phyloP scores from a whole-genome alignment of 2,888 invertebrate species.

The Rhaphigaster nebulosa region DNA sequence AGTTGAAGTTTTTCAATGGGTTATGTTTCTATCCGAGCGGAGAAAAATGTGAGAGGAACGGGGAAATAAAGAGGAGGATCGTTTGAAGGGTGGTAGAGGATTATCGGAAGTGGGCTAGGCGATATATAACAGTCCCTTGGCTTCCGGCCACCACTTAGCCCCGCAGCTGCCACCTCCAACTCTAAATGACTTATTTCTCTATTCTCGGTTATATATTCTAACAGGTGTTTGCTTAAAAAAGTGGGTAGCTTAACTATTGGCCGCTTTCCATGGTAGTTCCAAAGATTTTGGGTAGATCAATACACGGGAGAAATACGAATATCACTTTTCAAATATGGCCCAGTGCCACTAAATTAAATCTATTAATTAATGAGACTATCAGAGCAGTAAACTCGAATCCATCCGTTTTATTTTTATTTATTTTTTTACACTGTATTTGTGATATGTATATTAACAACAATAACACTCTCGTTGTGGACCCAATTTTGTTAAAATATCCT shows the following conservation, averaged over 20 bases:
- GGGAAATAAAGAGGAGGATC: neutral
- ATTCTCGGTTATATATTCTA: neutral
- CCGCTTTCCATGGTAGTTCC: neutral
- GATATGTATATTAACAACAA: too few species aligned
- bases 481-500: too few species aligned
- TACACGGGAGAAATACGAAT: neutral
- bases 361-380: too few species aligned
- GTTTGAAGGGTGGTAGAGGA: neutral
- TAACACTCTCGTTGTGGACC: too few species aligned
- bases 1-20: neutral
- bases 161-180: neutral
- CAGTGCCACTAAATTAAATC: too few species aligned
- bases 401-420: too few species aligned
- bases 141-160: neutral
- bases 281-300: neutral
- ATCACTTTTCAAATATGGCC: too few species aligned
- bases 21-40: neutral
- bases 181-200: neutral
- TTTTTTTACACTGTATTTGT: too few species aligned
- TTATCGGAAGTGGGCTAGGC: constrained; percentile 39
- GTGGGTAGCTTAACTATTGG: neutral
- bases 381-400: too few species aligned
- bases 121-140: neutral
- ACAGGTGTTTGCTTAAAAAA: constrained; percentile 1
- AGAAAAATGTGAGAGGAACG: neutral